phyloP scores from a whole-genome alignment of 2,113 vertebrate genomes.

The Astur gentilis region DNA sequence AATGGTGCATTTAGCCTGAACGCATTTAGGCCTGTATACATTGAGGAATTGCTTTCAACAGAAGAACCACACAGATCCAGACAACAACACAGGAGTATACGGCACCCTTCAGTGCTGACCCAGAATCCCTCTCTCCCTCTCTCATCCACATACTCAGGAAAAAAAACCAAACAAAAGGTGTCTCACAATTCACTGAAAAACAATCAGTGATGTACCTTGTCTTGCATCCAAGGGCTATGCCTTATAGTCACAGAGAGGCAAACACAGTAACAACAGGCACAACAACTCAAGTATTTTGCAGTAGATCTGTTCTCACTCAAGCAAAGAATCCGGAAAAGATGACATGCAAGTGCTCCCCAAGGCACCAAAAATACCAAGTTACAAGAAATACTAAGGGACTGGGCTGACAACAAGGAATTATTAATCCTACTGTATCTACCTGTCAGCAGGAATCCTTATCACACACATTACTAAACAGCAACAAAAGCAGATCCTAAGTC shows the following conservation, averaged over 20 bases:
- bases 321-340: not conserved
- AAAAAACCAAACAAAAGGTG: not conserved
- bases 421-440: not conserved
- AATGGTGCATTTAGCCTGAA: not conserved
- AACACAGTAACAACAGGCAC: not conserved
- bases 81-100: not conserved
- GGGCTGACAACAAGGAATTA: not conserved
- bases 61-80: fast-evolving
- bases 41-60: not conserved
- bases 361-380: not conserved
- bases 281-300: not conserved
- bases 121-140: not conserved
- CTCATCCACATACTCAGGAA: not conserved
- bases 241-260: not conserved
- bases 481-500: not conserved
- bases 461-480: not conserved
- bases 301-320: not conserved
- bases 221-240: not conserved
- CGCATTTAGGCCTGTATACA: fast-evolving
- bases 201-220: not conserved
- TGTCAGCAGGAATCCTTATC: not conserved
- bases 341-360: not conserved
- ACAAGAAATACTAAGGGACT: not conserved
- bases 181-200: not conserved
- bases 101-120: not conserved